These are phyloP conservation scores for Micrastur ruficollis DNA, from an alignment of 2,797 vertebrate species.

Conservation along the genomic window DNA sequence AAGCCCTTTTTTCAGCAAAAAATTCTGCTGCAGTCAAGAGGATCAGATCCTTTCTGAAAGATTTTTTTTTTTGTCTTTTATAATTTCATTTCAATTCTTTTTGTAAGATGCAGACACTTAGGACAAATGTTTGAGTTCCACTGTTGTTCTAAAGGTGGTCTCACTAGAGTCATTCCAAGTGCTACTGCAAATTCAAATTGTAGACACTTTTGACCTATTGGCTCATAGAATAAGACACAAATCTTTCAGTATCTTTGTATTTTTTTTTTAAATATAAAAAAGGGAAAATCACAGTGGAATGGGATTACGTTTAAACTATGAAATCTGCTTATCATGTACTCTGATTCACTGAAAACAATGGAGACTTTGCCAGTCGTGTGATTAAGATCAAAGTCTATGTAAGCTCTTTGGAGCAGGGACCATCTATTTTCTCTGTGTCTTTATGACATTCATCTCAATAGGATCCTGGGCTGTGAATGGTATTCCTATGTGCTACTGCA, in stretches of 20 bases:
- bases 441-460: background rate
- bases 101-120: background rate
- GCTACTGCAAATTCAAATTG: background rate
- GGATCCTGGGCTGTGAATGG: background rate
- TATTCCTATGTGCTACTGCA: background rate
- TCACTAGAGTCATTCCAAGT: background rate
- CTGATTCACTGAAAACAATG: background rate
- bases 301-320: background rate
- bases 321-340: background rate
- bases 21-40: background rate
- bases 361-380: background rate
- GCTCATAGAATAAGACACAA: background rate
- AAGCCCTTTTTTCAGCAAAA: background rate
- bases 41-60: background rate
- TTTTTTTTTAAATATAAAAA: background rate
- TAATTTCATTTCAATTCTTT: background rate
- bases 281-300: background rate
- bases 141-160: background rate
- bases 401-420: background rate
- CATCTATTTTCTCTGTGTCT: background rate
- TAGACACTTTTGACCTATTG: background rate
- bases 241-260: background rate
- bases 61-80: background rate
- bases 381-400: background rate
- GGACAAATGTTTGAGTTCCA: background rate